Base-by-base conservation (phyloP, 2,888 invertebrate genomes). In the Dicycla oo region DNA sequence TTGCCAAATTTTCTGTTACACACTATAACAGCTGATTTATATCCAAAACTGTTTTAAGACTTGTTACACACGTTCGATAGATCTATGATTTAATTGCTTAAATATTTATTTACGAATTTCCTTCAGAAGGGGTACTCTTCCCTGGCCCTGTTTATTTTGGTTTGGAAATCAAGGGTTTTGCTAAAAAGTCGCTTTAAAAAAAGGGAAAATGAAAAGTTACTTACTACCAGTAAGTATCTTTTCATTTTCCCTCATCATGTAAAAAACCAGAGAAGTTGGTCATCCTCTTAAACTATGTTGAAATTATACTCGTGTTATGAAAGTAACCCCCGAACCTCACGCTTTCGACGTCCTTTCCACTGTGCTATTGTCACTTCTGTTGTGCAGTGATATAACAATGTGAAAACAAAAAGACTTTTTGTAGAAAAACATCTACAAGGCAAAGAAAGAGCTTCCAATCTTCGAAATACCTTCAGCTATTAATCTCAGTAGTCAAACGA, bases 1-100 rank as follows among this genome's bases (percentile, higher is more conserved):
- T 66, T 78, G 78, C 75, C 75, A 75, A 66, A 53, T 79, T 66
- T 78, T 73, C 30, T 43, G 30, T 62, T 26, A 10, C 23, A 58
- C 1, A 38, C 15, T 49, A 51, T 61, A 65, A 47, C 34, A 71
- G 49, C 53, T 64, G 73, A 30, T 57, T 57, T 15, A 65, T 57
- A 62, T 49, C 8, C 10, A 67, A 43, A 4, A 51, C 40, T 26
- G 15, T n/a, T 60, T 8, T 72, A 77, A 79, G 58, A 38, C 49
- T 6, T 49, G 49, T 62, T 53, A 61, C 57, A 75, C 64, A 66
- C 53, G 23, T 62, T 43, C 54, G 34, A 1, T 34, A 43, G 10
- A 47, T 20, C 0, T 13, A 53, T 15, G 0, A 3, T 3, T 34
- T 57, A 5, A 18, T 57, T 43, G 23, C 40, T 30, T 2, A n/a